Evolutionary conservation across 2,113 vertebrate species (phyloP), one percentile per base, ranked within the genome.

Genomic region (Silurus meridionalis): DNA sequence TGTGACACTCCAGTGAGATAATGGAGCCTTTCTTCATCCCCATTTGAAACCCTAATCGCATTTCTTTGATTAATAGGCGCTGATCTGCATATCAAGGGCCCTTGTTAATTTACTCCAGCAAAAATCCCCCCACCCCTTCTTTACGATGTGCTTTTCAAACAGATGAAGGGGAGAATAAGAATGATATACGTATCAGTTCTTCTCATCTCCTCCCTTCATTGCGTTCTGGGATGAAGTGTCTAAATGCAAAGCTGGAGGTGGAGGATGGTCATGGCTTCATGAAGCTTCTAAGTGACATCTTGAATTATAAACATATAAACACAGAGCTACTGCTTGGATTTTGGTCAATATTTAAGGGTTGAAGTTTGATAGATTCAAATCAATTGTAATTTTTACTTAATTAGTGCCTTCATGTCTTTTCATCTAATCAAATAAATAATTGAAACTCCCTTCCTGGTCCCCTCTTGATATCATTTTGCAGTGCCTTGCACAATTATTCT

Each of bases 1-100:
- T 95, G 94, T 95, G 94, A 95, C 95, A 96, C 94, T 95, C 92
- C 91, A 92, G 91, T 91, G 90, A 94, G 93, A 95, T 95, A 96
- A 95, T 96, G 93, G 93, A 93, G 93, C 92, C 94, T 95, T 94
- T 95, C 94, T 95, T 95, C 95, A 94, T 95, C 94, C 95, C 94
- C 93, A 95, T 96, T 96, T 94, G 94, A 94, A 95, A 95, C 94
- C 93, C 94, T 95, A 94, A 96, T 96, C 95, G 94, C 93, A 95
- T 95, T 95, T 93, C 95, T 95, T 94, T 96, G 95, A 96, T 96
- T 95, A 95, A 95, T 93, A 93, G 92, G 90, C 90, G 86, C 85
- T 93, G 90, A 95, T 95, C 95, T 95, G 94, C 95, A 95, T 95
- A 94, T 96, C 95, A 95, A 95, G 94, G 93, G 93, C 92, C 93